Conservation (phyloP, 1,140 invertebrate species). For the Euglossa dilemma region DNA sequence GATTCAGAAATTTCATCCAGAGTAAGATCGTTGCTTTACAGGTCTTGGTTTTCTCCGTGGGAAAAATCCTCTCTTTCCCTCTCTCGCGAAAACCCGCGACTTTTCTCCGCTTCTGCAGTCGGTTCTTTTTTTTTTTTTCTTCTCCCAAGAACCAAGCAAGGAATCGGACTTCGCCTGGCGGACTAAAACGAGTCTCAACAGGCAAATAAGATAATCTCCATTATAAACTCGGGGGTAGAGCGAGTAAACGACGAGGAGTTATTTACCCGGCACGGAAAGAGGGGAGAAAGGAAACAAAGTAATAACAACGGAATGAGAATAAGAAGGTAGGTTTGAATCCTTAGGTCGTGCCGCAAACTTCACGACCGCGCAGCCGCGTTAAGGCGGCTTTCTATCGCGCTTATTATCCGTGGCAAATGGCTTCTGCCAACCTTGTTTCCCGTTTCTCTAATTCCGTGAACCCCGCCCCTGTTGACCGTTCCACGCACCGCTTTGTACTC, state of each 20-base stretch:
- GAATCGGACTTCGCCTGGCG: constrained; percentile 59
- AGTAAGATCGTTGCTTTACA: too few relatives aligned
- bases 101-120: constrained; percentile 20
- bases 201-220: constrained; percentile 82
- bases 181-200: constrained; percentile 69
- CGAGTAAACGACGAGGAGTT: constrained; percentile 79
- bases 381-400: constrained; percentile 33
- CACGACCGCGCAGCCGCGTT: constrained; percentile 65
- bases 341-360: constrained; percentile 50
- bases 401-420: constrained; percentile 59
- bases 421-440: constrained; percentile 40
- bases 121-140: too few relatives aligned
- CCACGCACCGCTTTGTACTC: neutral
- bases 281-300: constrained; percentile 75
- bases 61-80: too few relatives aligned
- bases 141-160: constrained; percentile 23
- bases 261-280: constrained; percentile 77
- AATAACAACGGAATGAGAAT: constrained; percentile 78
- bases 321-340: constrained; percentile 72
- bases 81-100: neutral
- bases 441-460: constrained; percentile 44
- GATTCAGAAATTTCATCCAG: too few relatives aligned
- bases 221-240: constrained; percentile 79
- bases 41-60: too few relatives aligned
- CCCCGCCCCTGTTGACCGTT: neutral